Evolutionary conservation across 2,888 invertebrate species (phyloP).

Genomic region (Epinotia nisella): DNA sequence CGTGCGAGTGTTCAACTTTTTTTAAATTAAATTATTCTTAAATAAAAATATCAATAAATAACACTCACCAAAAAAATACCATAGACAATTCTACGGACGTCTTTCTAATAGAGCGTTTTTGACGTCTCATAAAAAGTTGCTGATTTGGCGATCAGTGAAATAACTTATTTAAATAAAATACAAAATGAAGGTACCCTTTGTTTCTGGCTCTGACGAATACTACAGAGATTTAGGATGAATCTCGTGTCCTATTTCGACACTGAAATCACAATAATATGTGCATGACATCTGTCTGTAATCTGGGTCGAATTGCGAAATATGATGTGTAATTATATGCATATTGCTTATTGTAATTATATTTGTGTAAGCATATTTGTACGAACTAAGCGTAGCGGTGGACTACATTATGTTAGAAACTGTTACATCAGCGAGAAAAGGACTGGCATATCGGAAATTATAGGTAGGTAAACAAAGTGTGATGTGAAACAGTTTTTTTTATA

Average conservation of each 20-base stretch:
- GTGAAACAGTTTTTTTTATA: not conserved
- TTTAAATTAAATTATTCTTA: too few relatives aligned
- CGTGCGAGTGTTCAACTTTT: too few relatives aligned
- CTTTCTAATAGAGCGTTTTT: too few relatives aligned
- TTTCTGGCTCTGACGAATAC: too few relatives aligned
- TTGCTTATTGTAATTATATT: constrained; percentile 14
- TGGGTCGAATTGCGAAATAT: constrained; percentile 27
- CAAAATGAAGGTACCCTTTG: too few relatives aligned
- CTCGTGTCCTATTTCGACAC: not conserved
- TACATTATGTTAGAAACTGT: constrained; percentile 4
- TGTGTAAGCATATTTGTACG: constrained; percentile 10
- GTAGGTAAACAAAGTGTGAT: constrained; percentile 10
- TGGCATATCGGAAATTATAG: constrained; percentile 1
- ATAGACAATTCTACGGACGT: too few relatives aligned
- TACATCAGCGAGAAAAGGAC: not conserved
- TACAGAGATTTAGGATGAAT: not conserved
- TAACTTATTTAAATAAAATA: too few relatives aligned
- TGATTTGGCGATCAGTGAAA: too few relatives aligned
- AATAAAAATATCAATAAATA: too few relatives aligned
- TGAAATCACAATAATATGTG: not conserved
- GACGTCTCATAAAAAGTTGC: too few relatives aligned
- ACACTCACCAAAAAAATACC: too few relatives aligned
- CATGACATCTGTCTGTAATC: not conserved
- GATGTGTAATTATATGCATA: constrained; percentile 5
- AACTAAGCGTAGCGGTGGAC: constrained; percentile 9